Evolutionary conservation across 2,113 vertebrate genomes (phyloP).

Genomic region (Apodemus sylvaticus): DNA sequence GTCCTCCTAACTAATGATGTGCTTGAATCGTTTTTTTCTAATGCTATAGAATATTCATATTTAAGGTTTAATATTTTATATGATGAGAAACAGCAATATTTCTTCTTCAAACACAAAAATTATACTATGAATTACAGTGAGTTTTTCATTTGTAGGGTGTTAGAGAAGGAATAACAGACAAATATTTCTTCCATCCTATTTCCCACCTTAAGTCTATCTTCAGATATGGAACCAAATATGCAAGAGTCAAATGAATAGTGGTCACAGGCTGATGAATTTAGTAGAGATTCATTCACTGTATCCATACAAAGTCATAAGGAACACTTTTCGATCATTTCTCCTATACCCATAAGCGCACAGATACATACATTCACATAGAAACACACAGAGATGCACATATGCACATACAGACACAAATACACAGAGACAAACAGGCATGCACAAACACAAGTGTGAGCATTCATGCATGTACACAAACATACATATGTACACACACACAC

Average conservation of each 20-base stretch:
- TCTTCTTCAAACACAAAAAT: conserved; percentile 66
- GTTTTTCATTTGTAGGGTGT: background rate
- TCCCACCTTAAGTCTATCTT: conserved; percentile 23
- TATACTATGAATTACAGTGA: background rate
- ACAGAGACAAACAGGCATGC: background rate
- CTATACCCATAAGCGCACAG: background rate
- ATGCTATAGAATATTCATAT: conserved; percentile 69
- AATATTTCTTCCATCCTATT: background rate
- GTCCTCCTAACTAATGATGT: conserved; percentile 9
- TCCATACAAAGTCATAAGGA: background rate
- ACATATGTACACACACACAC: background rate
- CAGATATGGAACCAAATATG: background rate
- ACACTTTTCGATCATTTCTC: background rate
- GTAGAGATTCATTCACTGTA: background rate
- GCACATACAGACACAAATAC: background rate
- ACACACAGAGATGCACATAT: background rate
- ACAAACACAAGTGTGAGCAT: background rate
- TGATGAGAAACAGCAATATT: conserved; percentile 63
- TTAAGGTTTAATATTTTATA: conserved; percentile 62
- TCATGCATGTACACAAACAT: background rate
- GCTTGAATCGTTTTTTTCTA: conserved; percentile 64
- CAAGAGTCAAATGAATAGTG: background rate
- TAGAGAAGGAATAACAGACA: background rate
- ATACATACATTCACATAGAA: background rate
- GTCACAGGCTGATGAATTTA: background rate